These are phyloP conservation scores for Gnathonemus longibarbis DNA, from an alignment of 2,113 vertebrate genomes.

Conservation along the genomic window DNA sequence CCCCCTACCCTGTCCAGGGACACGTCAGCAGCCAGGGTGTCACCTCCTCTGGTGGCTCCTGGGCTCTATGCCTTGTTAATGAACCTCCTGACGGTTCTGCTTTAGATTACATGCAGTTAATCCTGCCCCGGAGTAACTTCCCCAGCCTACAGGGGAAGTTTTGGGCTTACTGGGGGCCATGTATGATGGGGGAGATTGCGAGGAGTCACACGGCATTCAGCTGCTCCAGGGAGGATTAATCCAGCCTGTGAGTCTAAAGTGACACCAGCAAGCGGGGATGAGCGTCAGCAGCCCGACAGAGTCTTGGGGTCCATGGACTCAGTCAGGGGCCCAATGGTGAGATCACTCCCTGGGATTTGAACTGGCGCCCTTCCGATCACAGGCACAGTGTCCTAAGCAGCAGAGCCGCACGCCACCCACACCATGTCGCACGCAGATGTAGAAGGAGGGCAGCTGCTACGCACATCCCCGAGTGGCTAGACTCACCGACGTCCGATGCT, in stretches of 20 bases:
- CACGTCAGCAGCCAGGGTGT: background rate
- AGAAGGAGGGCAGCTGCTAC: background rate
- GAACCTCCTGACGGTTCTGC: background rate
- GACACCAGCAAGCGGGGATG: background rate
- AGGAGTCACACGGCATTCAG: background rate
- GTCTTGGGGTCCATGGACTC: background rate
- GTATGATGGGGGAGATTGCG: background rate
- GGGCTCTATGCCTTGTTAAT: background rate
- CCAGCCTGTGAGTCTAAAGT: background rate
- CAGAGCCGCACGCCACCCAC: background rate
- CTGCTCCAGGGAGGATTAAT: background rate
- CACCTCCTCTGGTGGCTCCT: background rate
- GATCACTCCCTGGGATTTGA: background rate
- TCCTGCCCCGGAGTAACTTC: background rate
- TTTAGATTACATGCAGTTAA: background rate
- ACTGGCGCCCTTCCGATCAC: background rate
- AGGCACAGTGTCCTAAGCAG: background rate
- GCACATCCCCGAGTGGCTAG: background rate
- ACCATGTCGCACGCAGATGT: background rate
- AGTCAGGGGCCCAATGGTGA: background rate
- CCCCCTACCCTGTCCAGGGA: background rate
- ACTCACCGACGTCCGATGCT: slow-evolving; percentile 89
- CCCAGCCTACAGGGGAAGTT: background rate
- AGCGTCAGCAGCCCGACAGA: background rate
- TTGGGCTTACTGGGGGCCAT: background rate